phyloP scores from a whole-genome alignment of 1,140 invertebrate species.

The honey bee (Apis mellifera) region Amel_HAv3.1 CM009941.2:7211501-7212000 shows the following conservation, averaged over 20 bases:
- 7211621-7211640: neutral
- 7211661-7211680: neutral
- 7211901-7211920: slow-evolving; percentile 27
- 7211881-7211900: slow-evolving; percentile 35
- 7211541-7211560: too few species aligned
- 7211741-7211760: neutral
- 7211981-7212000: slow-evolving; percentile 31
- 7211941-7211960: slow-evolving; percentile 39
- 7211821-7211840: neutral
- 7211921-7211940: slow-evolving; percentile 30
- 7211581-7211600: neutral
- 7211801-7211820: too few species aligned
- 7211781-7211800: too few species aligned
- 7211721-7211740: neutral
- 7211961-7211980: slow-evolving; percentile 41
- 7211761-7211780: too few species aligned
- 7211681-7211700: neutral
- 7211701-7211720: neutral
- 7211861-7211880: slow-evolving; percentile 29
- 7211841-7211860: neutral
- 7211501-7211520: neutral
- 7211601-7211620: neutral
- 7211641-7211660: neutral
- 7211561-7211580: neutral
- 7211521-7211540: neutral